These are phyloP conservation scores for Hipposideros armiger DNA, from an alignment of 2,113 vertebrate species.

Conservation along the genomic window DNA sequence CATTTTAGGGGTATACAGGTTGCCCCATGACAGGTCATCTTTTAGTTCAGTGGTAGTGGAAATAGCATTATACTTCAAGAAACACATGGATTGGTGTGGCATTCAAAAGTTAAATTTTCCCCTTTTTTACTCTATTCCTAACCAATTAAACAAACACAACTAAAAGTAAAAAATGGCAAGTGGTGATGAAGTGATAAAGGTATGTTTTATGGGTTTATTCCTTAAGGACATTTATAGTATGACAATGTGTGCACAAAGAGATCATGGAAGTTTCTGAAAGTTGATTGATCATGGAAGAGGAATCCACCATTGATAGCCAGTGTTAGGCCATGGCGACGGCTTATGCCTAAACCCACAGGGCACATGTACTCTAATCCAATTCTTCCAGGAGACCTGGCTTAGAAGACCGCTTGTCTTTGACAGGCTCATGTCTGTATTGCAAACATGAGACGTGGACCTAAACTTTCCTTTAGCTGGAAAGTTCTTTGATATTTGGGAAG, in stretches of 20 bases:
- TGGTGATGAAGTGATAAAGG: conserved; percentile 17
- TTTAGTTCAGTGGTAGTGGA: conserved; percentile 63
- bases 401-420: neutral
- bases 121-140: conserved; percentile 32
- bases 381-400: neutral
- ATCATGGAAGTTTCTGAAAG: neutral
- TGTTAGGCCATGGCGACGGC: no score
- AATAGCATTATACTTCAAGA: conserved; percentile 60
- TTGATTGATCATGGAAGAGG: neutral
- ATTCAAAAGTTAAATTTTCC: conserved; percentile 61
- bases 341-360: neutral
- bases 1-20: conserved; percentile 40
- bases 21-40: conserved; percentile 39
- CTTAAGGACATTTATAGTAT: neutral
- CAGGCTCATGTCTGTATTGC: neutral
- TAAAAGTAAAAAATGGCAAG: conserved; percentile 50
- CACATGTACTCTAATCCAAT: accelerated
- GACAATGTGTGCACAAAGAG: neutral
- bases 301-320: neutral
- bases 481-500: neutral
- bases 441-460: neutral
- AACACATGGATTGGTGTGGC: conserved; percentile 22
- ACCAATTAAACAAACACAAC: conserved; percentile 58
- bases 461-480: neutral
- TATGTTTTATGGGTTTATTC: neutral